phyloP scores from a whole-genome alignment of 2,888 invertebrate species.

The Pasiphila rectangulata region DNA sequence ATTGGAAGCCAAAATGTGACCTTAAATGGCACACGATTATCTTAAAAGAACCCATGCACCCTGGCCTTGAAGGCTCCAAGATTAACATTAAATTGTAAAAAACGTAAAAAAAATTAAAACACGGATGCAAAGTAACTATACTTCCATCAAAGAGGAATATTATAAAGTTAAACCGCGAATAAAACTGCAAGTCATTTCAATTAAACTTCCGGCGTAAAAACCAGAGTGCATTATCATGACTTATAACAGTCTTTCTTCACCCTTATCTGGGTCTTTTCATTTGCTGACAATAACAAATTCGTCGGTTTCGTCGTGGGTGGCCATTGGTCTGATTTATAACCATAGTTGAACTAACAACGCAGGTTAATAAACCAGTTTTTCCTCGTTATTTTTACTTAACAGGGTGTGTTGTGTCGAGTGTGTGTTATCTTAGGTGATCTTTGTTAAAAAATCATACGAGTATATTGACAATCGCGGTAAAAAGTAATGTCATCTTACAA shows the following conservation, averaged over 20 bases:
- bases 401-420: neutral
- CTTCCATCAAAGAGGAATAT: conserved; percentile 8
- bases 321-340: conserved; percentile 14
- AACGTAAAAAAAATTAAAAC: neutral
- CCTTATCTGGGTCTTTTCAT: conserved; percentile 49
- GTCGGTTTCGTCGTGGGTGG: conserved; percentile 8
- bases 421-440: neutral
- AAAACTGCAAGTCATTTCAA: conserved; percentile 24
- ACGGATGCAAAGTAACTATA: neutral
- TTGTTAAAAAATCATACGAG: too few species aligned
- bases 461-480: too few species aligned
- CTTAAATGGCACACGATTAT: too few species aligned
- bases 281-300: conserved; percentile 61
- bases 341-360: neutral
- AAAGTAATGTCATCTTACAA: too few species aligned
- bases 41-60: too few species aligned
- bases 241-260: conserved; percentile 33
- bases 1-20: too few species aligned
- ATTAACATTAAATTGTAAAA: too few species aligned
- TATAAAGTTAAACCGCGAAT: conserved; percentile 9
- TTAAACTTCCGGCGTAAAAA: conserved; percentile 26
- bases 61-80: too few species aligned
- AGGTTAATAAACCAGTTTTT: conserved; percentile 3
- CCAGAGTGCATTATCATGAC: conserved; percentile 37
- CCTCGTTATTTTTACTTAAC: neutral